Conservation (phyloP, 2,888 invertebrate genomes). For the Ethmia dodecea region DNA sequence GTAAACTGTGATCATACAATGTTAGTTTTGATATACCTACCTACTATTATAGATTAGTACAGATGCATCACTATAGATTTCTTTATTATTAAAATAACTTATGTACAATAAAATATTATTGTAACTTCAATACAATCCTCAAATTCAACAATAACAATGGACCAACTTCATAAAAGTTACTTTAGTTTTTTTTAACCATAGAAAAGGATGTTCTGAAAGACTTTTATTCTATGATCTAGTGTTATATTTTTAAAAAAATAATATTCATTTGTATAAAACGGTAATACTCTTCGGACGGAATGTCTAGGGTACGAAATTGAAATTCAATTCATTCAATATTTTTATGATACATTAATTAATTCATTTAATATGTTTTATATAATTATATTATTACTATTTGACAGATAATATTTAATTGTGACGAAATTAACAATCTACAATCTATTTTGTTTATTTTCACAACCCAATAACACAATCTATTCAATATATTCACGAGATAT, state of each 20-base stretch:
- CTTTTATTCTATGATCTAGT: too few species aligned
- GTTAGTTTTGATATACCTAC: too few species aligned
- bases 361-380: slow-evolving; percentile 17
- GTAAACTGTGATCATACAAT: slow-evolving; percentile 54
- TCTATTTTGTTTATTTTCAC: slow-evolving; percentile 35
- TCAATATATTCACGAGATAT: not conserved
- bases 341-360: slow-evolving; percentile 16
- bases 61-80: too few species aligned
- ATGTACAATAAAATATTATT: too few species aligned
- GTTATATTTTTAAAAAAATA: slow-evolving; percentile 11
- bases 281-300: slow-evolving; percentile 69
- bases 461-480: slow-evolving; percentile 38
- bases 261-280: slow-evolving; percentile 30
- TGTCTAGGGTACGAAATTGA: slow-evolving; percentile 32
- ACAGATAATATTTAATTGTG: slow-evolving; percentile 28
- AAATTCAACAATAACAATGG: too few species aligned
- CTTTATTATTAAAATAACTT: too few species aligned
- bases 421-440: slow-evolving; percentile 26
- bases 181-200: too few species aligned
- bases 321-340: slow-evolving; percentile 14
- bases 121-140: too few species aligned
- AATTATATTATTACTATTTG: not conserved
- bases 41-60: too few species aligned
- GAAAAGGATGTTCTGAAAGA: too few species aligned
- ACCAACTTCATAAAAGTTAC: too few species aligned